These are phyloP conservation scores for Drosophila murphyi DNA, from an alignment of 1,140 invertebrate species.

Conservation along the genomic window DNA sequence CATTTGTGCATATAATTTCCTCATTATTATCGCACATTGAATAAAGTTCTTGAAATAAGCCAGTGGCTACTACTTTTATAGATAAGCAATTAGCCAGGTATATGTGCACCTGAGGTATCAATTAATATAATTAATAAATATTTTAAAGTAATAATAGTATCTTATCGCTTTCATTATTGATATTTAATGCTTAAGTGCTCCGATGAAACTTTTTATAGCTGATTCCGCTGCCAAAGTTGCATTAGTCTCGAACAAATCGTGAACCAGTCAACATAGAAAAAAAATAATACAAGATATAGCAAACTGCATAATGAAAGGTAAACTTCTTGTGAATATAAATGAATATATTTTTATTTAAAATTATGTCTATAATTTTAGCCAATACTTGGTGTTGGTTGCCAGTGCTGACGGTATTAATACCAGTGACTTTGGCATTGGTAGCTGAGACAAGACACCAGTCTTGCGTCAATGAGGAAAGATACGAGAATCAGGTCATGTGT, in stretches of 20 bases:
- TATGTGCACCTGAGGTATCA: slow-evolving; percentile 16
- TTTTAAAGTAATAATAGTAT: slow-evolving; percentile 23
- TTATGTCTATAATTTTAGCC: slow-evolving; percentile 8
- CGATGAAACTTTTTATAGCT: slow-evolving; percentile 19
- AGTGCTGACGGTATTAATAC: slow-evolving; percentile 13
- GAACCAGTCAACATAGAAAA: slow-evolving; percentile 1
- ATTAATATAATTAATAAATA: slow-evolving; percentile 34
- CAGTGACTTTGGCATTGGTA: background rate
- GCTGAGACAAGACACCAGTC: slow-evolving; percentile 34
- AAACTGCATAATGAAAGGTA: slow-evolving; percentile 14
- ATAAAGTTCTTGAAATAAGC: background rate
- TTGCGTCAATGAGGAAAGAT: slow-evolving; percentile 67
- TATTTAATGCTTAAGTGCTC: background rate
- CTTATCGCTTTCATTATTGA: slow-evolving; percentile 25
- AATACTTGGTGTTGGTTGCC: slow-evolving; percentile 9
- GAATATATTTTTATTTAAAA: background rate
- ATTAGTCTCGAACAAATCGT: slow-evolving; percentile 21
- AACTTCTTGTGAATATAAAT: background rate
- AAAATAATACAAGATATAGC: background rate
- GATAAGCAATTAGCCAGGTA: slow-evolving; percentile 4
- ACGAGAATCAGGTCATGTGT: slow-evolving; percentile 70
- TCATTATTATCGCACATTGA: background rate
- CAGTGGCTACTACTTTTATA: background rate
- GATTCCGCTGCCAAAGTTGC: background rate
- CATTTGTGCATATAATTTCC: slow-evolving; percentile 10